These are phyloP conservation scores for Urocyon cinereoargenteus DNA, from an alignment of 2,797 vertebrate species.

Conservation along the genomic window DNA sequence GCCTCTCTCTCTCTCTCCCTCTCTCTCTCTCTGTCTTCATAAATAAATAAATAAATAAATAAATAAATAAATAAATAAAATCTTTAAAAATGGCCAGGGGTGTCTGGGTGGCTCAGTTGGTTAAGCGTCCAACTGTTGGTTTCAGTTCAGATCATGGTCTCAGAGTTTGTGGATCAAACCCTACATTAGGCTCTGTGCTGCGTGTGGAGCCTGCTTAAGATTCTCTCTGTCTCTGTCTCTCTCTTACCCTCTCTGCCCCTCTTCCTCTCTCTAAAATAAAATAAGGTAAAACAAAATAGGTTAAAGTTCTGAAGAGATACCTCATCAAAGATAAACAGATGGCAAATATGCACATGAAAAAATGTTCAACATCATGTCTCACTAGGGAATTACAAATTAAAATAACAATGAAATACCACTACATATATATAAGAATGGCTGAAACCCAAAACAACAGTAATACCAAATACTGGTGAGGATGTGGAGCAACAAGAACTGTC, in stretches of 20 bases:
- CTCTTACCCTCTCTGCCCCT: background rate
- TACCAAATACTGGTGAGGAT: background rate
- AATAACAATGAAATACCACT: background rate
- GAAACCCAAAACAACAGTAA: background rate
- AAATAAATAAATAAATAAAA: too few relatives aligned
- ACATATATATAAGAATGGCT: background rate
- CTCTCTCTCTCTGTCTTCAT: too few relatives aligned
- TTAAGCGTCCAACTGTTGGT: background rate
- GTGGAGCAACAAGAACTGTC: background rate
- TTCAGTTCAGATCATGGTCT: background rate
- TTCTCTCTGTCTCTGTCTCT: background rate
- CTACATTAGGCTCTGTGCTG: background rate
- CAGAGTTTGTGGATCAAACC: background rate
- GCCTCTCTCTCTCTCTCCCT: too few relatives aligned
- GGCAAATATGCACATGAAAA: background rate
- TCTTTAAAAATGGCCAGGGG: background rate
- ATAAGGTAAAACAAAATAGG: background rate
- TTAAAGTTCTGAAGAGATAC: background rate
- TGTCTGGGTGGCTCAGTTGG: background rate
- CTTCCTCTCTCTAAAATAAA: background rate
- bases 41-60: too few relatives aligned
- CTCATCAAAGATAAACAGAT: background rate
- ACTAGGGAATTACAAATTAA: background rate
- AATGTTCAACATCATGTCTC: background rate
- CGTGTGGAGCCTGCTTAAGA: background rate